Conservation (phyloP, 2,888 invertebrate genomes). For the Ectobius pallidus region DNA sequence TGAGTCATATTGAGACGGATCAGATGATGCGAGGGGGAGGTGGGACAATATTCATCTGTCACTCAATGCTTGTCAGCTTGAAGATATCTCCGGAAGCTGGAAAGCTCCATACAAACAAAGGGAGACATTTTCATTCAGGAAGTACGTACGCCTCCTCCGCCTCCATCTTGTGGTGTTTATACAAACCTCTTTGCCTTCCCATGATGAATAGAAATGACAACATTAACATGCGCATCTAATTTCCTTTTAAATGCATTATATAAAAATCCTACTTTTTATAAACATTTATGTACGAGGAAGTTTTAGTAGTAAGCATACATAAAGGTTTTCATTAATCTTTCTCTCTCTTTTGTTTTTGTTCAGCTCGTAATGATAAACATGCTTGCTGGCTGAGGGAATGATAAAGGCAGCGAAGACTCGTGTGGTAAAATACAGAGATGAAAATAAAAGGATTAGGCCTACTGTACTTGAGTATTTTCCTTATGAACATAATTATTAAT, state of each 20-base stretch:
- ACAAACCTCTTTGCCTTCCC: neutral
- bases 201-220: conserved; percentile 15
- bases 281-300: no score
- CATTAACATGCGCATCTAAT: conserved; percentile 27
- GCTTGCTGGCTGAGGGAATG: no score
- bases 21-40: conserved; percentile 8
- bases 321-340: neutral
- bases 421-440: no score
- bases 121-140: conserved; percentile 27
- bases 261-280: neutral
- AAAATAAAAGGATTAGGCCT: no score
- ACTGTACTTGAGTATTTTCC: no score
- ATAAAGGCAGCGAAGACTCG: no score
- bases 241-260: conserved; percentile 11
- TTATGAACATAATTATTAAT: no score
- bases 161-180: conserved; percentile 21
- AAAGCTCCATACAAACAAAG: conserved; percentile 28
- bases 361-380: neutral
- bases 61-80: conserved; percentile 20
- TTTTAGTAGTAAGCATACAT: neutral
- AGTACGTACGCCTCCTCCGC: conserved; percentile 6
- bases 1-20: conserved; percentile 20
- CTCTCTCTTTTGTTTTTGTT: neutral
- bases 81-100: conserved; percentile 27
- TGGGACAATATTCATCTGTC: conserved; percentile 29